A percentile compares a stretch with the other conserved stretches of the same genome.
Conservation (phyloP, 1,140 invertebrate genomes). For the Brachionus manjavacas region DNA sequence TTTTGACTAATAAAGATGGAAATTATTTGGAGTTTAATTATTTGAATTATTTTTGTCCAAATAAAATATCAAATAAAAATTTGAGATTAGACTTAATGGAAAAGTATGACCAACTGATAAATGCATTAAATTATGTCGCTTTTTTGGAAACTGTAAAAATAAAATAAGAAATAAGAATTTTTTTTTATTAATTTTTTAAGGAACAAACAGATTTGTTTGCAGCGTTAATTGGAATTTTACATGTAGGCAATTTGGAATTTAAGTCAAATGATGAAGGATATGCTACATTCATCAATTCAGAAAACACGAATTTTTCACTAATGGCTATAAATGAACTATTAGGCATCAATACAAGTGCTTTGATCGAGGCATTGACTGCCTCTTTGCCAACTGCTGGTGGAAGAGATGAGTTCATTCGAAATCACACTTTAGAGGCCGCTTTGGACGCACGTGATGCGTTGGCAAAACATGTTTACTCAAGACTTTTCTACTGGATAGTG, state of each 20-base stretch:
- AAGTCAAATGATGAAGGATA: constrained; percentile 49
- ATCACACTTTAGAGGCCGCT: constrained; percentile 64
- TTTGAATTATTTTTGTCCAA: constrained; percentile 13
- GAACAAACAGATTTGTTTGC: constrained; percentile 53
- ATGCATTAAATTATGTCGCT: constrained; percentile 54
- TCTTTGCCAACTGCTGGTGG: constrained; percentile 45
- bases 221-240: constrained; percentile 50
- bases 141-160: constrained; percentile 53
- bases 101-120: constrained; percentile 51
- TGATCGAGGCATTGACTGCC: constrained; percentile 45
- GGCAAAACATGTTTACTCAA: constrained; percentile 67
- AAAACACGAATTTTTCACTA: constrained; percentile 29
- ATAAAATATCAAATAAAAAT: background rate
- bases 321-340: constrained; percentile 4
- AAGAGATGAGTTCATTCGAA: constrained; percentile 43
- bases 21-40: constrained; percentile 34
- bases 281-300: constrained; percentile 45
- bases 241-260: constrained; percentile 53
- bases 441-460: constrained; percentile 66
- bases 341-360: constrained; percentile 14
- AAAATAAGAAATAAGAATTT: background rate
- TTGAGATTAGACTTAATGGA: constrained; percentile 38
- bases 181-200: constrained; percentile 43
- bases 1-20: background rate
- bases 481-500: constrained; percentile 65